phyloP scores from a whole-genome alignment of 1,140 invertebrate species.

The Asobara japonica region DNA sequence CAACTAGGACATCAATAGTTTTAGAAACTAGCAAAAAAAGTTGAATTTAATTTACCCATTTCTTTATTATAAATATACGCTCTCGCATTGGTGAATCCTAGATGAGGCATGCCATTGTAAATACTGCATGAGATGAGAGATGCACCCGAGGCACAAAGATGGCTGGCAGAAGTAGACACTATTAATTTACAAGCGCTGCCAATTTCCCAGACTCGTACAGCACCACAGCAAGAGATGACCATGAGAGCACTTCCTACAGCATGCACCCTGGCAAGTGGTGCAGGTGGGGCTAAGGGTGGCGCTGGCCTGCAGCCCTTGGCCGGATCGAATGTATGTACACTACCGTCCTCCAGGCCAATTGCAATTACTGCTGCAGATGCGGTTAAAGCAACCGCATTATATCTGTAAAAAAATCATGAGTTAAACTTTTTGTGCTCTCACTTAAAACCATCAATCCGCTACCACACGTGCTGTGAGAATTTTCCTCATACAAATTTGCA shows the following conservation, averaged over 20 bases:
- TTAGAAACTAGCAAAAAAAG: neutral
- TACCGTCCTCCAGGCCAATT: conserved; percentile 74
- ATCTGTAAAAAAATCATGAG: neutral
- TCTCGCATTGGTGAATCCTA: conserved; percentile 61
- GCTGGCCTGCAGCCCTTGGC: conserved; percentile 68
- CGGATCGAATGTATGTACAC: conserved; percentile 72
- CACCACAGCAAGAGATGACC: conserved; percentile 62
- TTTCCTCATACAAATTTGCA: too few species aligned
- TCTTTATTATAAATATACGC: conserved; percentile 64
- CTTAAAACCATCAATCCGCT: too few species aligned
- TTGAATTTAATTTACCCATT: conserved; percentile 51
- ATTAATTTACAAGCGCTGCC: conserved; percentile 55
- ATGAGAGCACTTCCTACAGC: conserved; percentile 61
- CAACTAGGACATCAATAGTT: too few species aligned
- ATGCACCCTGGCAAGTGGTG: conserved; percentile 66
- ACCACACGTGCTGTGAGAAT: too few species aligned
- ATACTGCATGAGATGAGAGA: conserved; percentile 57
- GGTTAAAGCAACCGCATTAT: conserved; percentile 56
- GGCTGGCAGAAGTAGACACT: conserved; percentile 59
- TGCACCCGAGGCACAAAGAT: conserved; percentile 57
- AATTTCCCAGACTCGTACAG: conserved; percentile 64
- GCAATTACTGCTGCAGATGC: conserved; percentile 67
- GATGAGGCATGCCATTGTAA: conserved; percentile 62
- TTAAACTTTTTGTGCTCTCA: too few species aligned
- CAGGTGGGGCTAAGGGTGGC: conserved; percentile 73